These are phyloP conservation scores for Bursaphelenchus mucronatus DNA, from an alignment of 1,140 invertebrate genomes.

Conservation along the genomic window DNA sequence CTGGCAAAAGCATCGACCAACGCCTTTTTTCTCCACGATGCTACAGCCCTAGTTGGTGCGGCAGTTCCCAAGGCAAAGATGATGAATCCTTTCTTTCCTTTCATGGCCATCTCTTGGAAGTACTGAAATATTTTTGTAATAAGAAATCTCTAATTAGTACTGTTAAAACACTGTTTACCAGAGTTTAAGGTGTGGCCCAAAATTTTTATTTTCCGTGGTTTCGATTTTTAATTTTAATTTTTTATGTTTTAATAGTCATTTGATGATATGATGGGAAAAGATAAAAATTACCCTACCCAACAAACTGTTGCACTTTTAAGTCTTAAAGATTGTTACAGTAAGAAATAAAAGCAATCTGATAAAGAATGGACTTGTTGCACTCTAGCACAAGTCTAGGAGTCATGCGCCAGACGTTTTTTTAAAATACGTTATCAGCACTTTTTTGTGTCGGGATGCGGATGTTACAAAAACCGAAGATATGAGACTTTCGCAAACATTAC, in stretches of 20 bases:
- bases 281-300: neutral
- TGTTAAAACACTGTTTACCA: neutral
- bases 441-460: no score
- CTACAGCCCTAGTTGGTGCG: conserved; percentile 26
- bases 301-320: neutral
- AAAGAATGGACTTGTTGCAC: no score
- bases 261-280: neutral
- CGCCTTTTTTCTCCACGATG: conserved; percentile 16
- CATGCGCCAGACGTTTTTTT: no score
- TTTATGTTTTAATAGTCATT: conserved; percentile 23
- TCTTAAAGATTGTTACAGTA: no score
- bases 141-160: neutral
- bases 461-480: neutral
- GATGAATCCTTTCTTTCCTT: conserved; percentile 28
- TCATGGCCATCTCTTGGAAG: conserved; percentile 24
- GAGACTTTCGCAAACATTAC: neutral
- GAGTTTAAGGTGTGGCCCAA: no score
- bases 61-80: conserved; percentile 34
- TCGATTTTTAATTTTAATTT: conserved; percentile 19
- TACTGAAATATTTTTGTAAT: conserved; percentile 18
- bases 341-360: no score
- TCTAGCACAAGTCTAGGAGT: no score
- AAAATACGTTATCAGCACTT: no score
- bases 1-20: conserved; percentile 35
- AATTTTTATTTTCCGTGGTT: neutral